These are phyloP conservation scores for Halcyon chelicuti DNA, from an alignment of 2,797 vertebrate species.

Conservation along the genomic window DNA sequence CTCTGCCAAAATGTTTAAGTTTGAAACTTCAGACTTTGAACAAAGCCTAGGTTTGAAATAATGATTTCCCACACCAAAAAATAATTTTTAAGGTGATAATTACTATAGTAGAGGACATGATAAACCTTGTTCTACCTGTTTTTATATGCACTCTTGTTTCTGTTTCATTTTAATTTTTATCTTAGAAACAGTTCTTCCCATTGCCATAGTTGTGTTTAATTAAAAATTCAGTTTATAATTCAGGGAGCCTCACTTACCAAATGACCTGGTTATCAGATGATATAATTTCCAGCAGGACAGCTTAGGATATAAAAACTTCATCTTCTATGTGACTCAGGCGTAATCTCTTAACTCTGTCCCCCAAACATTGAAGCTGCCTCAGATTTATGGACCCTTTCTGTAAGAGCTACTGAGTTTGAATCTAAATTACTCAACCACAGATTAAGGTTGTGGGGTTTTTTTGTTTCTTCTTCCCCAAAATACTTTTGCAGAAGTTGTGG, in stretches of 20 bases:
- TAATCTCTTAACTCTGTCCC: neutral
- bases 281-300: neutral
- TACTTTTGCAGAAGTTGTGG: neutral
- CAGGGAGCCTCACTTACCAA: neutral
- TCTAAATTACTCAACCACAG: neutral
- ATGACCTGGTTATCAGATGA: neutral
- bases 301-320: neutral
- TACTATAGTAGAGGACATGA: neutral
- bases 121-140: neutral
- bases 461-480: neutral
- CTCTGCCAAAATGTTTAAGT: conserved; percentile 10
- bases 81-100: neutral
- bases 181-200: neutral
- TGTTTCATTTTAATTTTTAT: neutral
- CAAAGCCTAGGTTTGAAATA: neutral
- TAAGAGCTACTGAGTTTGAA: neutral
- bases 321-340: neutral
- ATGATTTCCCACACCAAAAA: neutral
- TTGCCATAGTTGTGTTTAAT: neutral
- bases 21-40: neutral
- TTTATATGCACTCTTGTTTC: neutral
- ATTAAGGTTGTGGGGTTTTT: neutral
- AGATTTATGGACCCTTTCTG: neutral
- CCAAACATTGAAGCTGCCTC: neutral
- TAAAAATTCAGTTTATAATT: neutral